These are phyloP conservation scores for Hystrix cristata DNA, from an alignment of 2,113 vertebrate species.

Conservation along the genomic window DNA sequence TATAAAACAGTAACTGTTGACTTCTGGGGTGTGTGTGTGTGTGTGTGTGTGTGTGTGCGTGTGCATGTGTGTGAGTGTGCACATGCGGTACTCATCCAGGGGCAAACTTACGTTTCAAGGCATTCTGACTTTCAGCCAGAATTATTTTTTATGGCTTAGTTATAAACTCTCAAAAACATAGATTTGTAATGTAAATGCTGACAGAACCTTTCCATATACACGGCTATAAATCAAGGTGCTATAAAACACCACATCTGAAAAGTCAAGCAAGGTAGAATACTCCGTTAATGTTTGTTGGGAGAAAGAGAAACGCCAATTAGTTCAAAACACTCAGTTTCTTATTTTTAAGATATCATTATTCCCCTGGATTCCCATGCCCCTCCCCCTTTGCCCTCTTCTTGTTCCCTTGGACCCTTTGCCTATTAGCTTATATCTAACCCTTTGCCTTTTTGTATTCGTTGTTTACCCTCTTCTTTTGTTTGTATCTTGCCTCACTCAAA, in stretches of 20 bases:
- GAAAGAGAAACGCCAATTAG: slow-evolving; percentile 16
- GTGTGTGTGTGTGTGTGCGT: neutral
- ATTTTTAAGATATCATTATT: too few species aligned
- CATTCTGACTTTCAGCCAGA: slow-evolving; percentile 75
- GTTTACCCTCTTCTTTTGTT: too few species aligned
- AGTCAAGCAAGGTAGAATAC: slow-evolving; percentile 72
- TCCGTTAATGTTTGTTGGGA: slow-evolving; percentile 59
- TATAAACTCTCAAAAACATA: slow-evolving; percentile 84
- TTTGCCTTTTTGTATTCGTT: too few species aligned
- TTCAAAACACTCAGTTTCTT: slow-evolving; percentile 52
- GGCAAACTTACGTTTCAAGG: slow-evolving; percentile 63
- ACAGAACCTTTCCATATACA: slow-evolving; percentile 85
- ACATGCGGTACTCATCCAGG: neutral
- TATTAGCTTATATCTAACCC: too few species aligned
- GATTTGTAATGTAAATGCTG: slow-evolving; percentile 86
- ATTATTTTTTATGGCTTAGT: slow-evolving; percentile 82
- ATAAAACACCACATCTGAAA: slow-evolving; percentile 80
- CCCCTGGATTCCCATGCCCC: too few species aligned
- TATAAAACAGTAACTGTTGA: neutral
- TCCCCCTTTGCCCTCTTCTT: too few species aligned
- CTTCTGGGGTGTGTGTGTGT: neutral
- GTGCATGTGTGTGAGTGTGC: neutral
- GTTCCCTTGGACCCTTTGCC: too few species aligned
- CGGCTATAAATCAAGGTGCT: slow-evolving; percentile 81
- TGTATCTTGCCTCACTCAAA: too few species aligned